Evolutionary conservation across 2,888 invertebrate species (phyloP).

Genomic region (Penaeus monodon): DNA sequence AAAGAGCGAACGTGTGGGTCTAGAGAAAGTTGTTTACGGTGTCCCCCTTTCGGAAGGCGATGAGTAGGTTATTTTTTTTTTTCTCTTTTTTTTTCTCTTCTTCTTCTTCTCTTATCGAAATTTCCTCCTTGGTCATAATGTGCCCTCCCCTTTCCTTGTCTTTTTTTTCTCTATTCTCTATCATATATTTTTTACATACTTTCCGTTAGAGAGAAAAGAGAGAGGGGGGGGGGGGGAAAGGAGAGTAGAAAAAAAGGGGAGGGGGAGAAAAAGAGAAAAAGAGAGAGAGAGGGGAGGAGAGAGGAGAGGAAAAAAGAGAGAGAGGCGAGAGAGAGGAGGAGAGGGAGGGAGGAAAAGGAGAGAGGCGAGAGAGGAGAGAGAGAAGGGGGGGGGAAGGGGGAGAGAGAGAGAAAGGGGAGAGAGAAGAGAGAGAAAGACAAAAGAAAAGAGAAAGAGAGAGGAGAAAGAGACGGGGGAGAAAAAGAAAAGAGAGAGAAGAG

Average conservation of each 20-base stretch:
- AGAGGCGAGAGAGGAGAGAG: neutral
- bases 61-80: too few species aligned
- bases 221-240: neutral
- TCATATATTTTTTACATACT: neutral
- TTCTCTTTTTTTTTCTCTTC: too few species aligned
- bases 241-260: too few species aligned
- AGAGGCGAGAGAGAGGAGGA: neutral
- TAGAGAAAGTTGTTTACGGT: too few species aligned
- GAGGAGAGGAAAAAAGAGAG: neutral
- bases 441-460: too few species aligned
- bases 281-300: neutral
- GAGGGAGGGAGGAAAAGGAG: neutral
- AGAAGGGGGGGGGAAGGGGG: neutral
- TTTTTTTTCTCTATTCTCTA: neutral
- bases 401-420: neutral
- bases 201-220: neutral
- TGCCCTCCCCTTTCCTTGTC: too few species aligned
- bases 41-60: too few species aligned
- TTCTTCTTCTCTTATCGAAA: too few species aligned
- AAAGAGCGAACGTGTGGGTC: too few species aligned
- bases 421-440: neutral
- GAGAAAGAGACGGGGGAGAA: neutral
- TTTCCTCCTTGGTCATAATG: too few species aligned
- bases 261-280: neutral
- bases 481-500: neutral